Evolutionary conservation across 2,888 invertebrate species (phyloP).

Genomic region (Oscheius sp.): DNA sequence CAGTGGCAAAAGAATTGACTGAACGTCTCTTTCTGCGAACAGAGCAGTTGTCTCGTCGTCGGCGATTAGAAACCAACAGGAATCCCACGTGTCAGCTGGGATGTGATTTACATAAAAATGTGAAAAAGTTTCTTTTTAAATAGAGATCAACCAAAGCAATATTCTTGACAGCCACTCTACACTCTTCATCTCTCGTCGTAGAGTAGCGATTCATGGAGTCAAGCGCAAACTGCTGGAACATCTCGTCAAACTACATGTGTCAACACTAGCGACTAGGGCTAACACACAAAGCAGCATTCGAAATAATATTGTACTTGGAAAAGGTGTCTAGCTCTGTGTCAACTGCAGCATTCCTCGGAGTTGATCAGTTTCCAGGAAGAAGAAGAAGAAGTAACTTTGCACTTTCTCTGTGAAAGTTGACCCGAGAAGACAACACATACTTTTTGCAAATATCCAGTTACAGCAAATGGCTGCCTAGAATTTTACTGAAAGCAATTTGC

Average conservation of each 20-base stretch:
- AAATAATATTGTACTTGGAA: slow-evolving; percentile 6
- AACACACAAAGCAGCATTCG: slow-evolving; percentile 14
- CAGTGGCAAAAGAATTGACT: not conserved
- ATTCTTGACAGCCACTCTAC: not conserved
- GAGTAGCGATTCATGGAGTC: slow-evolving; percentile 19
- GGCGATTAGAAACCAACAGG: not conserved
- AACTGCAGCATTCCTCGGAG: too few relatives aligned
- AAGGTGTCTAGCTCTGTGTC: not conserved
- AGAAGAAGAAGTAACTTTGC: too few relatives aligned
- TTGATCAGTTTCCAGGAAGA: too few relatives aligned
- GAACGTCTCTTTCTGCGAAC: not conserved
- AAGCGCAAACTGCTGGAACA: slow-evolving; percentile 28
- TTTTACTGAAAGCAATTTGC: too few relatives aligned
- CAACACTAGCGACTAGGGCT: slow-evolving; percentile 18
- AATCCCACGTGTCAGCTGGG: not conserved
- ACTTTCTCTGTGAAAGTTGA: too few relatives aligned
- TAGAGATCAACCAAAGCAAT: not conserved
- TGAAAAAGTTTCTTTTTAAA: not conserved
- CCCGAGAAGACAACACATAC: too few relatives aligned
- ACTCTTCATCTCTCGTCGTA: slow-evolving; percentile 5
- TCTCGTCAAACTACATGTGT: slow-evolving; percentile 26
- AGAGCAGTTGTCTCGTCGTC: not conserved
- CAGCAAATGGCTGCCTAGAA: too few relatives aligned
- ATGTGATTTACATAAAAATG: not conserved
- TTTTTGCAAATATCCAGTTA: too few relatives aligned